Base-by-base conservation (phyloP, 2,888 invertebrate genomes). In the Odontothrips loti region DNA sequence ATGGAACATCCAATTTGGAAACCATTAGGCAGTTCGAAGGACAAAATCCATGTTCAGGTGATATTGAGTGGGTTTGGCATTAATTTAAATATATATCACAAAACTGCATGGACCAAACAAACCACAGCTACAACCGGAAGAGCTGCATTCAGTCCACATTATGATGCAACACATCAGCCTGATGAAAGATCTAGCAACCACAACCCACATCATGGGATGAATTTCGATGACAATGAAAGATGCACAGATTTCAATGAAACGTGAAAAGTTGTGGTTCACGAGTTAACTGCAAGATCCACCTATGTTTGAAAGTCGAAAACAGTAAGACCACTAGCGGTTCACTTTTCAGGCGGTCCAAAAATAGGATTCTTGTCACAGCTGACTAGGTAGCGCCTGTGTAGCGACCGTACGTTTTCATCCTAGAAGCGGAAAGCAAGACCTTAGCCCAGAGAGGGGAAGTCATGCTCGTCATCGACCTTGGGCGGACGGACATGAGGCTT, bases 381-480 rank as follows among this genome's bases (percentile, higher is more conserved):
- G 68, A 75, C 68, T 75, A 75, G 68, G 23, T n/a, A 75, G 23
- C 68, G 23, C 23, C 23, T 27, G 23, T 75, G 68, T 75, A 75
- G 68, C 27, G 68, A 75, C 68, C 68, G 12, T 23, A 75, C 68
- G 68, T 75, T 75, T 75, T 75, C 68, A 75, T 75, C 68, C 68
- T 75, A 75, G 68, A 75, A 75, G 68, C 68, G 68, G 68, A 75
- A 75, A 75, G 58, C 58, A n/a, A 75, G 68, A 27, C 68, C 68
- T 75, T 94, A 95, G 88, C 95, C 95, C 88, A 97, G 92, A 87
- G 96, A 95, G 85, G 97, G 97, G 90, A 98, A 97, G 89, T 97
- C 97, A 88, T 94, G 94, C 90, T 96, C 96, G 89, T 97, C 97
- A 87, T 97, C 96, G 84, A 98, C 96, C 88, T 96, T 96, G 29